Evolutionary conservation across 1,140 invertebrate species (phyloP).

Genomic region (Propsilocerus akamusi): DNA sequence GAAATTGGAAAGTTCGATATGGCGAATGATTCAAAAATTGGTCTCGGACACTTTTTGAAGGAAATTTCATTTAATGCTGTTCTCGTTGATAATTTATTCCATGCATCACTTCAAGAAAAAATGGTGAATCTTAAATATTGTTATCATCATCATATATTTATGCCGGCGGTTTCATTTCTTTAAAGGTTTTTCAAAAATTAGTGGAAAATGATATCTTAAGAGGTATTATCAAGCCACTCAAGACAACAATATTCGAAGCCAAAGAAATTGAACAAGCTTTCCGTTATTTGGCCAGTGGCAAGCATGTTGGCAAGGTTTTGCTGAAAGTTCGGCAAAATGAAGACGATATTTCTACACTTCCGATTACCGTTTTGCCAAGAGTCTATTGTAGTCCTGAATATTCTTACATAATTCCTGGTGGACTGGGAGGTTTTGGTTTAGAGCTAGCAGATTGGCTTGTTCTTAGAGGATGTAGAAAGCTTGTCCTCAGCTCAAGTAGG

Average conservation of each 20-base stretch:
- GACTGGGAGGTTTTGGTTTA: slow-evolving; percentile 81
- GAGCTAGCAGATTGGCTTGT: slow-evolving; percentile 78
- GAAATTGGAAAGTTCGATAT: slow-evolving; percentile 66
- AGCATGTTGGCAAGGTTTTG: slow-evolving; percentile 71
- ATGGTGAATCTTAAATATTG: slow-evolving; percentile 20
- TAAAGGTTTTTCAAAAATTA: slow-evolving; percentile 24
- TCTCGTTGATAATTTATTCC: slow-evolving; percentile 59
- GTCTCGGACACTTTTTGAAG: slow-evolving; percentile 57
- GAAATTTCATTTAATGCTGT: slow-evolving; percentile 79
- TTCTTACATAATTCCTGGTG: slow-evolving; percentile 43
- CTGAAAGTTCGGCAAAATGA: slow-evolving; percentile 14
- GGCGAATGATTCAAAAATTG: slow-evolving; percentile 38
- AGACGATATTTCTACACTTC: slow-evolving; percentile 10
- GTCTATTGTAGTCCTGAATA: slow-evolving; percentile 25
- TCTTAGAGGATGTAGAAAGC: slow-evolving; percentile 51
- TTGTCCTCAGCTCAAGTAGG: slow-evolving; percentile 62
- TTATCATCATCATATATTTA: slow-evolving; percentile 1
- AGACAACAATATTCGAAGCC: slow-evolving; percentile 34
- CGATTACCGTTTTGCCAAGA: slow-evolving; percentile 20
- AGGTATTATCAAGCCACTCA: slow-evolving; percentile 43
- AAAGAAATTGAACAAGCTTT: slow-evolving; percentile 46
- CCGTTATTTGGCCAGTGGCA: slow-evolving; percentile 61
- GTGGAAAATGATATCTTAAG: slow-evolving; percentile 39
- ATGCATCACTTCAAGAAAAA: slow-evolving; percentile 26
- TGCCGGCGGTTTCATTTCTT: background rate